These are phyloP conservation scores for Baccha elongata DNA, from an alignment of 2,888 invertebrate genomes.

Conservation along the genomic window DNA sequence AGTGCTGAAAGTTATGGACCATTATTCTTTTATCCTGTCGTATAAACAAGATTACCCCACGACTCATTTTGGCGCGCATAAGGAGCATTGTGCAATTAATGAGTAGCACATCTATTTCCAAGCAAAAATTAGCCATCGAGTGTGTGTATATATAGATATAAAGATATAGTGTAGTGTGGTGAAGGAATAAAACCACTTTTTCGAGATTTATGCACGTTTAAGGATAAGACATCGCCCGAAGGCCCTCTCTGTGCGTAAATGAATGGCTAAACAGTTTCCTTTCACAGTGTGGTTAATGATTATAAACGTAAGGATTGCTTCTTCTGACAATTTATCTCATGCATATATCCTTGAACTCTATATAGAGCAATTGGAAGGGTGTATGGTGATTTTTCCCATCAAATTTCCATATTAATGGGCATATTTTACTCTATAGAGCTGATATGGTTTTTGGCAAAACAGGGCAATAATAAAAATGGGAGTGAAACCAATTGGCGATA, in stretches of 20 bases:
- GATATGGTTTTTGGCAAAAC: constrained; percentile 30
- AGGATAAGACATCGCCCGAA: constrained; percentile 49
- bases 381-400: constrained; percentile 72
- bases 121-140: constrained; percentile 63
- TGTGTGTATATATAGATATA: not conserved
- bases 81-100: constrained; percentile 69
- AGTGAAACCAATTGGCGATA: constrained; percentile 73
- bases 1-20: constrained; percentile 71
- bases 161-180: not conserved
- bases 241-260: constrained; percentile 54
- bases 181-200: constrained; percentile 58
- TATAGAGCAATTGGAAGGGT: constrained; percentile 37
- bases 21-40: constrained; percentile 66
- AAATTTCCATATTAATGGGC: constrained; percentile 75
- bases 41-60: constrained; percentile 37
- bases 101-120: constrained; percentile 66
- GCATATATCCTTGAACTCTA: constrained; percentile 14
- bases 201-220: constrained; percentile 72
- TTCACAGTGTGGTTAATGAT: constrained; percentile 68
- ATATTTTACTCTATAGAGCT: constrained; percentile 32
- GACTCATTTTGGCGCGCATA: constrained; percentile 20
- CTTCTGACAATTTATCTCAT: constrained; percentile 42
- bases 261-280: constrained; percentile 68
- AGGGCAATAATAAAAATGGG: constrained; percentile 70
- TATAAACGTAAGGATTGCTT: constrained; percentile 66